These are phyloP conservation scores for Steinernema feltiae DNA, from an alignment of 1,140 invertebrate species.

Conservation along the genomic window DNA sequence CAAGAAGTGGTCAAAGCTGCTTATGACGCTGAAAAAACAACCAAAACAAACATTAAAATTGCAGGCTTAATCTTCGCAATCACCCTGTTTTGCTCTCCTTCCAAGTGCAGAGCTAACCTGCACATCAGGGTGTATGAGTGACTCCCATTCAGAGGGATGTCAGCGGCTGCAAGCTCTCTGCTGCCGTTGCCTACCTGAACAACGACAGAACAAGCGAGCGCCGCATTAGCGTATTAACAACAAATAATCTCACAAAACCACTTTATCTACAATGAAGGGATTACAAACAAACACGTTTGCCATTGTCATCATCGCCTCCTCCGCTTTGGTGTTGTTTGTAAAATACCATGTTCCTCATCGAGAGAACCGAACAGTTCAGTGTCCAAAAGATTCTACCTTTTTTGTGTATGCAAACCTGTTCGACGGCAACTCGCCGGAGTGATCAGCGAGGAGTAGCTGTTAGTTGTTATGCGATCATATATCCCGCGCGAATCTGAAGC, in stretches of 20 bases:
- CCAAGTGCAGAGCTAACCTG: too few relatives aligned
- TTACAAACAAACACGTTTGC: constrained; percentile 9
- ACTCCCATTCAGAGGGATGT: not conserved
- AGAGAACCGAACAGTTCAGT: too few relatives aligned
- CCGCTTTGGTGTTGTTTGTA: too few relatives aligned
- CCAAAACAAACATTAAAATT: too few relatives aligned
- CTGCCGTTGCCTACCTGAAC: not conserved
- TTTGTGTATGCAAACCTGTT: not conserved
- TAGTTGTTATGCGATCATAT: constrained; percentile 13
- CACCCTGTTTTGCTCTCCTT: too few relatives aligned
- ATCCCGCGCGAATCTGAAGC: not conserved
- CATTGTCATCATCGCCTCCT: not conserved
- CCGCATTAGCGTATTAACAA: constrained; percentile 8
- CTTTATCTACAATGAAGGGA: constrained; percentile 20
- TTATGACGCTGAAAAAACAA: too few relatives aligned
- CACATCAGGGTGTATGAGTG: too few relatives aligned
- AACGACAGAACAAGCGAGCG: not conserved
- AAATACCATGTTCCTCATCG: too few relatives aligned
- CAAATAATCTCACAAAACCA: constrained; percentile 7
- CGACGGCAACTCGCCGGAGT: not conserved
- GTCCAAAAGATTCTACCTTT: not conserved
- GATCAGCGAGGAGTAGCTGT: not conserved
- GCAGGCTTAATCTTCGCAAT: too few relatives aligned
- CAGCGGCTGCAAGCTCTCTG: not conserved
- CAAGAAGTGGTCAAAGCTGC: too few relatives aligned